Evolutionary conservation across 1,140 invertebrate species (phyloP).

Genomic region (Maniola jurtina): DNA sequence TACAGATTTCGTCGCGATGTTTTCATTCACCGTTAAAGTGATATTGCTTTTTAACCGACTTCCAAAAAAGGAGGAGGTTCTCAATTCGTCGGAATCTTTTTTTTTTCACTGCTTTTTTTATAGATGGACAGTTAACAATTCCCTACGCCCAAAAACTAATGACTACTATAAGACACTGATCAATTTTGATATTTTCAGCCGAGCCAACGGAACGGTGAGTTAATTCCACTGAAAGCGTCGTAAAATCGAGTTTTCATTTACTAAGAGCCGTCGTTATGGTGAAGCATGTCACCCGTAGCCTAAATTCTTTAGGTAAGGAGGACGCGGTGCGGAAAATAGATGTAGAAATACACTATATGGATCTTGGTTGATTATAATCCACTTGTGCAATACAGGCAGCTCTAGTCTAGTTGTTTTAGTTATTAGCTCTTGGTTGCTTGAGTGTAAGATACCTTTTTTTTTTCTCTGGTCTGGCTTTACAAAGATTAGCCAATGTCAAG

Average conservation of each 20-base stretch:
- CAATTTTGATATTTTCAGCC: slow-evolving; percentile 53
- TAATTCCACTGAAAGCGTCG: slow-evolving; percentile 59
- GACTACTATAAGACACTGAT: slow-evolving; percentile 19
- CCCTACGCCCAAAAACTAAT: slow-evolving; percentile 26
- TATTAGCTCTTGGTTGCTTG: too few relatives aligned
- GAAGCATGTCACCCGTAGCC: slow-evolving; percentile 38
- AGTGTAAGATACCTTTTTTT: too few relatives aligned
- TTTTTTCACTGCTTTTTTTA: too few relatives aligned
- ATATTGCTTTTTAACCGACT: too few relatives aligned
- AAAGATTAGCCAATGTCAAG: too few relatives aligned
- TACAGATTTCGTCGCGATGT: too few relatives aligned
- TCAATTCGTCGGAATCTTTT: too few relatives aligned
- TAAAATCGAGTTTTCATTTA: slow-evolving; percentile 68
- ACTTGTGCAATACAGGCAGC: too few relatives aligned
- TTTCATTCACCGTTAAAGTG: not conserved
- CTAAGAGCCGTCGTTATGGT: slow-evolving; percentile 56
- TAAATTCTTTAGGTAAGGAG: slow-evolving; percentile 24
- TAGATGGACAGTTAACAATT: slow-evolving; percentile 9
- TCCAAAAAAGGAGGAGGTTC: too few relatives aligned
- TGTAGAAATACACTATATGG: not conserved
- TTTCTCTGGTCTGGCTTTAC: too few relatives aligned
- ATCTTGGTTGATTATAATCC: not conserved
- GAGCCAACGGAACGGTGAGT: slow-evolving; percentile 22
- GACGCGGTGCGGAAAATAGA: slow-evolving; percentile 11
- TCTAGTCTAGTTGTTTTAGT: too few relatives aligned